Evolutionary conservation across 2,113 vertebrate genomes (phyloP).

Genomic region (Fulmarus glacialis): DNA sequence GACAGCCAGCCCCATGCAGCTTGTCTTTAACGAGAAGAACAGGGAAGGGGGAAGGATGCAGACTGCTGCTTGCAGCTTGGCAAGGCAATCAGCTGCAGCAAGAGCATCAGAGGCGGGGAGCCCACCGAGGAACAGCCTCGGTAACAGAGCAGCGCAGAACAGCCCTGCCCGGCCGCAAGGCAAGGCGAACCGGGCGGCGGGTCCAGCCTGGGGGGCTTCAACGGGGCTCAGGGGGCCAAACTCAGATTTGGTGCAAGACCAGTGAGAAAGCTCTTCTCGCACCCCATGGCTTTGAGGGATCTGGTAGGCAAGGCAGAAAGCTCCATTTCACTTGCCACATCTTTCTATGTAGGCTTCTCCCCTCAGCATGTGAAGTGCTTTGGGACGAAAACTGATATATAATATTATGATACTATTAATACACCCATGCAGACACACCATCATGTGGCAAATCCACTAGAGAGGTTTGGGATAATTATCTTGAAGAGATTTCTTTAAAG

Average conservation of each 20-base stretch:
- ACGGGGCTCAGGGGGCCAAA: background rate
- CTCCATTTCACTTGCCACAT: accelerated
- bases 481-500: background rate
- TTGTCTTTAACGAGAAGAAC: background rate
- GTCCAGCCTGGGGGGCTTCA: background rate
- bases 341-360: background rate
- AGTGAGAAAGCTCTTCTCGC: background rate
- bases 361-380: background rate
- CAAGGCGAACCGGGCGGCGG: accelerated
- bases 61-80: background rate
- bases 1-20: background rate
- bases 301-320: background rate
- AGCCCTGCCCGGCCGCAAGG: background rate
- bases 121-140: accelerated
- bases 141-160: background rate
- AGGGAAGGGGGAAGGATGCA: background rate
- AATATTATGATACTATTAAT: background rate
- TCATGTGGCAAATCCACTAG: background rate
- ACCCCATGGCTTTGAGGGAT: background rate
- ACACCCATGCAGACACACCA: background rate
- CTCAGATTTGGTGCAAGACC: background rate
- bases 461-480: background rate
- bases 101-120: background rate
- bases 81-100: background rate
- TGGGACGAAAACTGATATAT: background rate